Evolutionary conservation across 64 coral and sea anemone genomes (phyloP).

Genomic region (Anthopleura sola): DNA sequence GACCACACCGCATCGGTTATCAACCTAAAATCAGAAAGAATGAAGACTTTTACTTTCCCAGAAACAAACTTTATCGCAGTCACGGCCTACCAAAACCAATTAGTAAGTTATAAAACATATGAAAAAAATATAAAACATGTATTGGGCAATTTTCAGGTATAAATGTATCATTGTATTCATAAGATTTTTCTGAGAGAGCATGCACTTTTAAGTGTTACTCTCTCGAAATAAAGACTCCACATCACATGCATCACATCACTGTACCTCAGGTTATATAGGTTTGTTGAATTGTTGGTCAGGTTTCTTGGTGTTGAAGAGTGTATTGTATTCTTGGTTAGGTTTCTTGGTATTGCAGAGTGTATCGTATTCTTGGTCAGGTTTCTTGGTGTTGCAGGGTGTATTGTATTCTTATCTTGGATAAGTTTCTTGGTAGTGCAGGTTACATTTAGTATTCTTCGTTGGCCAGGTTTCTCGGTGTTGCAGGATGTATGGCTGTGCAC

Average conservation of each 20-base stretch:
- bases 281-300: not conserved
- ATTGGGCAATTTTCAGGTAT: not conserved
- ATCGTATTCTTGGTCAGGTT: not conserved
- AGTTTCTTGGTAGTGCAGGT: not conserved
- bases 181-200: not conserved
- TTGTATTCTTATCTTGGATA: not conserved
- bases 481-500: too few species aligned
- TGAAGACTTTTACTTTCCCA: constrained; percentile 89
- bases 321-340: not conserved
- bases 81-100: constrained; percentile 97
- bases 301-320: not conserved
- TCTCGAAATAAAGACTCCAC: too few species aligned
- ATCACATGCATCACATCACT: too few species aligned
- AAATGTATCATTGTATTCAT: not conserved
- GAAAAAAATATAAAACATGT: not conserved
- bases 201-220: too few species aligned
- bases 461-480: not conserved
- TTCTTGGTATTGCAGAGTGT: not conserved
- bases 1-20: constrained; percentile 99
- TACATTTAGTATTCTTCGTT: not conserved
- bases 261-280: too few species aligned
- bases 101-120: constrained; percentile 61
- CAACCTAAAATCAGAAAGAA: constrained; percentile 98
- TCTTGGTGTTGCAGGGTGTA: not conserved
- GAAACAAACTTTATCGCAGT: constrained; percentile 95